These are phyloP conservation scores for Hypsibius dujardini DNA, from an alignment of 1,140 invertebrate genomes.

Conservation along the genomic window DNA sequence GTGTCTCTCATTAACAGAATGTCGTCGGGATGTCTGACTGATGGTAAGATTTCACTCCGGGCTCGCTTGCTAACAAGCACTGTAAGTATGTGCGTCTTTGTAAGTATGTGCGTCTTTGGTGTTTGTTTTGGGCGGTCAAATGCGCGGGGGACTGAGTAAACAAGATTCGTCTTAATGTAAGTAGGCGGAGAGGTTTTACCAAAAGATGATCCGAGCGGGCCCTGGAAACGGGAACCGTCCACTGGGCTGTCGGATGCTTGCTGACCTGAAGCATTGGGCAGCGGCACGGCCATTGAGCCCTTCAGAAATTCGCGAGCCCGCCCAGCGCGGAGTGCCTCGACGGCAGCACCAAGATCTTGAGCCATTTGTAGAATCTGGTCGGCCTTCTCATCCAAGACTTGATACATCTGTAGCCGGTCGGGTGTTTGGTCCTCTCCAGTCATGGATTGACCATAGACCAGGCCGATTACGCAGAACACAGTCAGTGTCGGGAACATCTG, in stretches of 20 bases:
- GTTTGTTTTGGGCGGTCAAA: too few species aligned
- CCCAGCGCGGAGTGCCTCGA: neutral
- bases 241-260: neutral
- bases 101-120: too few species aligned
- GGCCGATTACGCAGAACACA: neutral
- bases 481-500: neutral
- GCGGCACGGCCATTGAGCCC: neutral
- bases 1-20: too few species aligned
- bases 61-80: too few species aligned
- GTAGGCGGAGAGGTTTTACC: neutral
- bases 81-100: too few species aligned
- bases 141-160: neutral
- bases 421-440: neutral
- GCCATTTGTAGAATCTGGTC: neutral
- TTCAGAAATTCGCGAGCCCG: conserved; percentile 1
- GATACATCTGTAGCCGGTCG: conserved; percentile 4
- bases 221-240: neutral
- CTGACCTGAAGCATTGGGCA: neutral
- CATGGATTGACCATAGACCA: neutral
- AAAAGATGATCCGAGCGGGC: neutral
- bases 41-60: too few species aligned
- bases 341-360: conserved; percentile 3
- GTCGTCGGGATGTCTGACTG: too few species aligned
- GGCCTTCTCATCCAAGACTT: neutral
- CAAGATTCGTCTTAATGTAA: neutral